Percentiles rank a stretch among this genome's conserved stretches.
These are phyloP conservation scores for Drosophila differens DNA, from an alignment of 2,888 invertebrate genomes.

Conservation along the genomic window DNA sequence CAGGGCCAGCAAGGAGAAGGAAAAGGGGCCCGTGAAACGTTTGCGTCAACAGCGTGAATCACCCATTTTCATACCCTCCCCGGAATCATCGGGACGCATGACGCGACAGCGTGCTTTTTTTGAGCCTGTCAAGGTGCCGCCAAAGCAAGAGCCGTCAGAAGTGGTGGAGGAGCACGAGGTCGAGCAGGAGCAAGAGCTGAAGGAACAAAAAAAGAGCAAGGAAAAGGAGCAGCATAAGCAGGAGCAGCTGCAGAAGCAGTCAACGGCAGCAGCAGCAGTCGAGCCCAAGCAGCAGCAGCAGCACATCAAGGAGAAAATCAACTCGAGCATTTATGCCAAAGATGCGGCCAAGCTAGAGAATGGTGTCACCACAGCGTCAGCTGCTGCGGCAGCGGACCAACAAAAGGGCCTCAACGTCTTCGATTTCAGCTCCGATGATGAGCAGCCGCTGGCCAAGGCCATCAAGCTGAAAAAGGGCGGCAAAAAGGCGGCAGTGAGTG, in stretches of 20 bases:
- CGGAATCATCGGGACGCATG: conserved; percentile 84
- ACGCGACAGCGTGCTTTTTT: conserved; percentile 84
- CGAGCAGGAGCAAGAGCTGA: conserved; percentile 27
- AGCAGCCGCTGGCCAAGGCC: conserved; percentile 86
- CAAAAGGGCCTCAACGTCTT: conserved; percentile 79
- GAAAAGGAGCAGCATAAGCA: neutral
- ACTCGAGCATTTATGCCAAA: conserved; percentile 70
- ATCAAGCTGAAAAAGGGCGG: conserved; percentile 82
- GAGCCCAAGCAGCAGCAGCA: conserved; percentile 19
- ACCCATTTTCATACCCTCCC: conserved; percentile 83
- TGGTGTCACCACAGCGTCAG: conserved; percentile 45
- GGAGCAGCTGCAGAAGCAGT: neutral
- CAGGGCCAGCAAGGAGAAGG: conserved; percentile 46
- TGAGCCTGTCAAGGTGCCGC: conserved; percentile 84
- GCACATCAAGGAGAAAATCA: conserved; percentile 66
- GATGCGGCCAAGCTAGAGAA: conserved; percentile 68
- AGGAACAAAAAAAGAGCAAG: conserved; percentile 9
- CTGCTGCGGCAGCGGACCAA: conserved; percentile 44
- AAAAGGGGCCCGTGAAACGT: conserved; percentile 74
- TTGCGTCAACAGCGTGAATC: conserved; percentile 84
- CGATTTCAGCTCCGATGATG: conserved; percentile 87
- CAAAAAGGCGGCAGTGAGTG: conserved; percentile 47
- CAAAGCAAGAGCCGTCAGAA: conserved; percentile 40
- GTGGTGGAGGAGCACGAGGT: conserved; percentile 16
- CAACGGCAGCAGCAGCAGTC: neutral